Evolutionary conservation across 2,113 vertebrate species (phyloP).

Genomic region (Callocephalon fimbriatum): DNA sequence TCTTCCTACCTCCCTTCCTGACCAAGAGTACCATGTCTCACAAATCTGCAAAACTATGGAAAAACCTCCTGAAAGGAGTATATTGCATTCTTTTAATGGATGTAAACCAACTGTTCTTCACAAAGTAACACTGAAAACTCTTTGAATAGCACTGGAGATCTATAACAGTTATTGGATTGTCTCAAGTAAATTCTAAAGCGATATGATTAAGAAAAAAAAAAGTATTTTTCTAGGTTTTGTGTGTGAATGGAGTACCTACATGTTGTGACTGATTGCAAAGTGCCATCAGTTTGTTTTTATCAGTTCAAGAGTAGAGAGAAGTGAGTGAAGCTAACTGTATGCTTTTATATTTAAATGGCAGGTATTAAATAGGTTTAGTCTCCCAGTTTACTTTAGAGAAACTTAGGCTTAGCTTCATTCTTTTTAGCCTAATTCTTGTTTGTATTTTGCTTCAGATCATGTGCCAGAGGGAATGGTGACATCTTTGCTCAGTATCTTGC

Average conservation of each 20-base stretch:
- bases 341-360: background rate
- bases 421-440: background rate
- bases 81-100: background rate
- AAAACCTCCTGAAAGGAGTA: background rate
- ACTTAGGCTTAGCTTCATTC: background rate
- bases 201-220: background rate
- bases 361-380: background rate
- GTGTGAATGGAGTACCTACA: background rate
- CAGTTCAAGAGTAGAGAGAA: background rate
- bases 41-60: background rate
- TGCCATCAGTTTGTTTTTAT: background rate
- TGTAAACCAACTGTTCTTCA: background rate
- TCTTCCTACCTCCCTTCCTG: background rate
- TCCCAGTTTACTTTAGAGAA: background rate
- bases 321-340: background rate
- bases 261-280: background rate
- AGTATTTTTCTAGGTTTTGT: background rate
- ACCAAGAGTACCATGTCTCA: background rate
- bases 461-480: background rate
- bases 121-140: background rate
- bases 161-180: background rate
- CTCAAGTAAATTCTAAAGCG: background rate
- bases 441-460: background rate
- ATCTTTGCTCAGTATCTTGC: background rate
- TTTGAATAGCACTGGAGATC: background rate